Conservation (phyloP, 2,888 invertebrate species). For the Eulithis prunata region DNA sequence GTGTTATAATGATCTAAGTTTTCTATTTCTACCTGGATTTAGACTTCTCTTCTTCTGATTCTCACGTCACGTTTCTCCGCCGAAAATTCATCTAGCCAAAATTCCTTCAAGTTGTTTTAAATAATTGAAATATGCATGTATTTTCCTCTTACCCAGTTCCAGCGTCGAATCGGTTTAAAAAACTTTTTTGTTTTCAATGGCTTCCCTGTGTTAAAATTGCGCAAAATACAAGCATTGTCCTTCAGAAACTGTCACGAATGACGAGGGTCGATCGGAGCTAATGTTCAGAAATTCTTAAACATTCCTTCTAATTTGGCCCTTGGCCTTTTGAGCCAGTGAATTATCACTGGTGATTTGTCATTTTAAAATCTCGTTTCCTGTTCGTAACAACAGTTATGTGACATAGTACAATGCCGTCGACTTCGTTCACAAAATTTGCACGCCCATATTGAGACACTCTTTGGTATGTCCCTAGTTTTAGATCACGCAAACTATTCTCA, state of each 20-base stretch:
- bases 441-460: not conserved
- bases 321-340: constrained; percentile 59
- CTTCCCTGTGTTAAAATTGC: not conserved
- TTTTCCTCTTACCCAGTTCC: too few relatives aligned
- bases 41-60: too few relatives aligned
- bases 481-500: too few relatives aligned
- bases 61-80: too few relatives aligned
- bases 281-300: constrained; percentile 57
- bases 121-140: too few relatives aligned
- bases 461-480: too few relatives aligned
- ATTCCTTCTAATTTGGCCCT: constrained; percentile 59
- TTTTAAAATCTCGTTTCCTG: constrained; percentile 20
- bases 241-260: constrained; percentile 18
- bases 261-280: constrained; percentile 51
- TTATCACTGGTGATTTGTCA: constrained; percentile 44
- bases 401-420: not conserved
- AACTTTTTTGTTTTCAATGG: not conserved
- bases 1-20: too few relatives aligned
- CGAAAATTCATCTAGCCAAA: too few relatives aligned
- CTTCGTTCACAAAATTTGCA: not conserved
- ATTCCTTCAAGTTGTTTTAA: too few relatives aligned
- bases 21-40: too few relatives aligned
- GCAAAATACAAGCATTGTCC: not conserved
- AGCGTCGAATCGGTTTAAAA: not conserved
- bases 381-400: constrained; percentile 22